Percentiles rank a stretch among this genome's conserved stretches.
These are phyloP conservation scores for Astropecten irregularis DNA, from an alignment of 53 echinoderm and acorn worm species.

Conservation along the genomic window DNA sequence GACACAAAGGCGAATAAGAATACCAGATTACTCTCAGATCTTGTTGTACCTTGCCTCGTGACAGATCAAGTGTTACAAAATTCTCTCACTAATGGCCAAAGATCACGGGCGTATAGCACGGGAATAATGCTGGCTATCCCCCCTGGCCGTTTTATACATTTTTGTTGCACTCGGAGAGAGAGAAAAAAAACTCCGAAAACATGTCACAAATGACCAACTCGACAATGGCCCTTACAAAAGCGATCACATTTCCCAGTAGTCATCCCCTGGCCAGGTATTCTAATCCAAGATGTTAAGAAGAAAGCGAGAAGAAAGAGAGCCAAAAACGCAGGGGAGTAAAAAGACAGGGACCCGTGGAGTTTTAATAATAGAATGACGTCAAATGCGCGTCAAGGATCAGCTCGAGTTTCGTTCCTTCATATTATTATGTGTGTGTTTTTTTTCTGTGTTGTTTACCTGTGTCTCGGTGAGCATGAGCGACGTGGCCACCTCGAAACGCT, in stretches of 20 bases:
- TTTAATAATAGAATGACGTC: constrained; percentile 23
- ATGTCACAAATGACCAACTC: constrained; percentile 37
- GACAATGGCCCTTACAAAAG: constrained; percentile 34
- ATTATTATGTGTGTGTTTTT: too few species aligned
- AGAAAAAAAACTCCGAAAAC: neutral
- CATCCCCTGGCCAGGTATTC: neutral
- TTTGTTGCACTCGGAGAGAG: too few species aligned
- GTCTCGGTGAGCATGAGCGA: constrained; percentile 99
- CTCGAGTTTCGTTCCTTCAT: constrained; percentile 31
- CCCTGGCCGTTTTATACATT: too few species aligned
- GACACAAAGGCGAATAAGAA: too few species aligned
- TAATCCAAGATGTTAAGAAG: neutral
- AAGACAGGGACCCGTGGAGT: neutral
- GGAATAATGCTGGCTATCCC: too few species aligned
- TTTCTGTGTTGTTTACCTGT: too few species aligned
- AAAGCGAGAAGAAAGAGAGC: neutral
- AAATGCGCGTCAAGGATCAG: constrained; percentile 4
- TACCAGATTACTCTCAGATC: too few species aligned
- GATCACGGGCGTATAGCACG: too few species aligned
- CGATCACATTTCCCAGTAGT: constrained; percentile 9
- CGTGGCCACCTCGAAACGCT: constrained; percentile 97
- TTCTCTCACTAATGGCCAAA: too few species aligned
- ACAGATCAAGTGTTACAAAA: too few species aligned
- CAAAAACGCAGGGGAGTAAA: neutral
- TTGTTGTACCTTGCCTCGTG: too few species aligned